Percentiles rank a stretch among this genome's conserved stretches.
Evolutionary conservation across 2,888 invertebrate genomes (phyloP).

Genomic region (Sclerodermus sp.): DNA sequence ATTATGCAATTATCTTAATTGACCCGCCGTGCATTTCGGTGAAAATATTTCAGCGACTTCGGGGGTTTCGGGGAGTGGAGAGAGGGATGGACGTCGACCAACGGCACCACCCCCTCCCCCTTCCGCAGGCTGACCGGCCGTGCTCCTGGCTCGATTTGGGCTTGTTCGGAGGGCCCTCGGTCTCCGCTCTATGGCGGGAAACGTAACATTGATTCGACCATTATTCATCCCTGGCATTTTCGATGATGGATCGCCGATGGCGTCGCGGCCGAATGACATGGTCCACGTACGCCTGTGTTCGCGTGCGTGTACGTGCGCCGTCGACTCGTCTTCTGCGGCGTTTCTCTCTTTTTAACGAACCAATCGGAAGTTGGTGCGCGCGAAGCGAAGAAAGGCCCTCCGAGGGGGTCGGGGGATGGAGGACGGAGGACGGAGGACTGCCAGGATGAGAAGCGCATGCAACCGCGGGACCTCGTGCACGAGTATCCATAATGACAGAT

Average conservation of each 20-base stretch:
- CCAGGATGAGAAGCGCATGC: conserved; percentile 19
- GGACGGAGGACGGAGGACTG: background rate
- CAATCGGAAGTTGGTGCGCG: conserved; percentile 17
- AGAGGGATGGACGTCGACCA: no score
- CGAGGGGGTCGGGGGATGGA: background rate
- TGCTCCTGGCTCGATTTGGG: background rate
- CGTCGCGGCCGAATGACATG: conserved; percentile 28
- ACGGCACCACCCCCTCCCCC: no score
- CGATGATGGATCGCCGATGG: conserved; percentile 35
- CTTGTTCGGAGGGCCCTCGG: no score
- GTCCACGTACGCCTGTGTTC: conserved; percentile 6
- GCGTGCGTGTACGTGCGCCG: background rate
- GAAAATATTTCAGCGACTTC: no score
- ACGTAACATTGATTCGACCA: conserved; percentile 34
- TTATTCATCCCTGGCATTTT: conserved; percentile 36
- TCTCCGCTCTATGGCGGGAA: background rate
- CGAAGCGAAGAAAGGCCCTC: background rate
- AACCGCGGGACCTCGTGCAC: conserved; percentile 31
- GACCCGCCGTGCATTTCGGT: no score
- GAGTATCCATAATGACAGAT: conserved; percentile 46
- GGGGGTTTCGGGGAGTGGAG: no score
- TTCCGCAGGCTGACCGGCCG: conserved; percentile 10
- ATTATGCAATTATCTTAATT: no score
- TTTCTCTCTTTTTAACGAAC: conserved; percentile 4
- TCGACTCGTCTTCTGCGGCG: background rate